Evolutionary conservation across 2,888 invertebrate species (phyloP).

Genomic region (Rugalucina vietnamica): DNA sequence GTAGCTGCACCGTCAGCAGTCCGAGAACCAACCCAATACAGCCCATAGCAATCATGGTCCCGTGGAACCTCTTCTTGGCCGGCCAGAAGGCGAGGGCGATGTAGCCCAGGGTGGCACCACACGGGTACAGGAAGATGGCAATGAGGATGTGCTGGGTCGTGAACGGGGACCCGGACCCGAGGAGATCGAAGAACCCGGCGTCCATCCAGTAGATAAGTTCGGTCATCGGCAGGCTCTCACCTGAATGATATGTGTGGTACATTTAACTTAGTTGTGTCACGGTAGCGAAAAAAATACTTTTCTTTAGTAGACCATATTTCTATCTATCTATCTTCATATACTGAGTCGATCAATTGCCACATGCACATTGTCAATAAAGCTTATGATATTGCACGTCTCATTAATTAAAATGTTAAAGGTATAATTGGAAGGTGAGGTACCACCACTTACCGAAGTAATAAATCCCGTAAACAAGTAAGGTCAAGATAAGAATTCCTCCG

Average conservation of each 20-base stretch:
- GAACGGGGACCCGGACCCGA: conserved; percentile 6
- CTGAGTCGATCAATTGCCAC: too few relatives aligned
- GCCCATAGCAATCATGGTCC: conserved; percentile 49
- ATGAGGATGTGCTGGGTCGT: conserved; percentile 40
- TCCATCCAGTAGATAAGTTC: conserved; percentile 40
- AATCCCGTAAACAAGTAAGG: conserved; percentile 43
- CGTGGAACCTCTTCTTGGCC: conserved; percentile 52
- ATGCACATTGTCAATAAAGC: too few relatives aligned
- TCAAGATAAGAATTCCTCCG: conserved; percentile 48
- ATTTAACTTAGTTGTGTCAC: too few relatives aligned
- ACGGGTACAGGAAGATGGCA: conserved; percentile 42
- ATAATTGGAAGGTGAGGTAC: too few relatives aligned
- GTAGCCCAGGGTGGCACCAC: conserved; percentile 50
- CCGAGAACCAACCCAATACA: conserved; percentile 41
- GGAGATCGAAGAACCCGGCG: not conserved
- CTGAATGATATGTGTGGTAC: too few relatives aligned
- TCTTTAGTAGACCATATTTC: too few relatives aligned
- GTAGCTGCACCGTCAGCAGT: conserved; percentile 45
- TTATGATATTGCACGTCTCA: too few relatives aligned
- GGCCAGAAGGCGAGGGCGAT: conserved; percentile 61
- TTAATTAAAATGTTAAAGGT: too few relatives aligned
- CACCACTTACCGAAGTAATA: conserved; percentile 57
- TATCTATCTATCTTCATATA: too few relatives aligned
- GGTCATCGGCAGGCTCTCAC: conserved; percentile 44
- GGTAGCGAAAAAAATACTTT: too few relatives aligned